phyloP scores from a whole-genome alignment of 2,113 vertebrate species.

The Australoheros scitulus region DNA sequence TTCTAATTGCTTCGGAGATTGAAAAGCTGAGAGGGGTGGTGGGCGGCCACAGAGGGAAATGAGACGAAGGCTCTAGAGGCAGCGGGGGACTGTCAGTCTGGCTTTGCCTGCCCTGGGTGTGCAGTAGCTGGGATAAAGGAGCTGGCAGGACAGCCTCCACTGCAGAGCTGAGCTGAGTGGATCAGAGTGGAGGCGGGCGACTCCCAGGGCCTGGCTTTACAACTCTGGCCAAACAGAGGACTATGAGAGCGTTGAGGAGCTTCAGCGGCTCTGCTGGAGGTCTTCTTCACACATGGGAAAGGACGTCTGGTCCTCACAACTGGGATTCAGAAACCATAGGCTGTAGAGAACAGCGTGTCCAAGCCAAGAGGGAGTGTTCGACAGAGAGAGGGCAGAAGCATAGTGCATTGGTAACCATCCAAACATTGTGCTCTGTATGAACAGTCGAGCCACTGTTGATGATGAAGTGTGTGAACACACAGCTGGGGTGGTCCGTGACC shows the following conservation, averaged over 20 bases:
- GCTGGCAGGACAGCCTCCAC: conserved; percentile 70
- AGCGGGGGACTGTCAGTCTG: conserved; percentile 76
- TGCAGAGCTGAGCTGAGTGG: conserved; percentile 65
- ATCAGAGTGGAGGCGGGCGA: conserved; percentile 67
- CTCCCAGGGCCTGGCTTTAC: conserved; percentile 75
- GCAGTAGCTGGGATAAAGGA: conserved; percentile 72
- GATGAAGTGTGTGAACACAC: conserved; percentile 72
- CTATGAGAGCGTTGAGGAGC: conserved; percentile 67
- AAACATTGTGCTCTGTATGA: conserved; percentile 41
- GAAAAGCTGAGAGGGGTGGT: conserved; percentile 71
- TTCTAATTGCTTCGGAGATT: conserved; percentile 77
- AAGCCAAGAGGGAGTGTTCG: conserved; percentile 53
- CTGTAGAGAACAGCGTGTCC: conserved; percentile 44
- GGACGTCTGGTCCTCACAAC: conserved; percentile 67
- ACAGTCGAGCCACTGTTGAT: conserved; percentile 58
- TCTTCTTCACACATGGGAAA: conserved; percentile 76
- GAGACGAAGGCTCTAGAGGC: conserved; percentile 72
- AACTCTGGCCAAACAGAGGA: conserved; percentile 65
- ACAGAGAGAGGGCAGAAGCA: conserved; percentile 46
- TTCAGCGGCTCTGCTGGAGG: conserved; percentile 70
- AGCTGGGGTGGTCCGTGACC: conserved; percentile 74
- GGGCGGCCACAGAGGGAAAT: conserved; percentile 65
- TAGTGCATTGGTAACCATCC: conserved; percentile 43
- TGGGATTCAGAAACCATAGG: conserved; percentile 60
- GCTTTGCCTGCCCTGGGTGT: conserved; percentile 73